Percentiles rank a stretch among this genome's conserved stretches.
Conservation (phyloP, 2,113 vertebrate genomes). For the Mesoclemmys tuberculata region DNA sequence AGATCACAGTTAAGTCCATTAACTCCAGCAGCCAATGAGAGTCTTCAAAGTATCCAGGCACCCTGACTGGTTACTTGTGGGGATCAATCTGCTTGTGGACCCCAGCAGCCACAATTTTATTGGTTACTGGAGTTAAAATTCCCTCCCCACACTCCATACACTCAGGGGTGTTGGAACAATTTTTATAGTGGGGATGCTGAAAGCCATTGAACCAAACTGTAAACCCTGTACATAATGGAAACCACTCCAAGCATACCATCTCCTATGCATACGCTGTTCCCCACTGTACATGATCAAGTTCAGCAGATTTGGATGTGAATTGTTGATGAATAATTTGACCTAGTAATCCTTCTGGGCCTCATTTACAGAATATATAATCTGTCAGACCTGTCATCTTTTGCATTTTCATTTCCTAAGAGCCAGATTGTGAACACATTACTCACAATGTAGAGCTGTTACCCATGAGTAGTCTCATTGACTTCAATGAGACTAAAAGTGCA, state of each 20-base stretch:
- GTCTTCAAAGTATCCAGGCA: not conserved
- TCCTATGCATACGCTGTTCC: not conserved
- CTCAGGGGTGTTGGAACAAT: too few species aligned
- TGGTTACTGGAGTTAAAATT: not conserved
- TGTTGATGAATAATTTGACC: not conserved
- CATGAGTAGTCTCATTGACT: not conserved
- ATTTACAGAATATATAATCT: not conserved
- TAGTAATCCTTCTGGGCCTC: not conserved
- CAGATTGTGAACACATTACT: not conserved
- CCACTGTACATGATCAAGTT: not conserved
- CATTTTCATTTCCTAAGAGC: not conserved
- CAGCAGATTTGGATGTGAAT: not conserved
- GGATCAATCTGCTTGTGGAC: not conserved
- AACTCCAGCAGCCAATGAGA: not conserved
- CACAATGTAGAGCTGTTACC: not conserved
- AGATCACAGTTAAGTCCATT: conserved; percentile 40
- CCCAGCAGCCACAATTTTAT: not conserved
- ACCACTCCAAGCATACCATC: too few species aligned
- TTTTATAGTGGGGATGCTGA: too few species aligned
- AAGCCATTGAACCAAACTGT: too few species aligned
- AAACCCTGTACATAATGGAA: too few species aligned
- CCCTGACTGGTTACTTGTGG: not conserved
- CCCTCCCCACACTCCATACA: not conserved
- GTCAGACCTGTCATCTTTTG: not conserved
- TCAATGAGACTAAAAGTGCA: not conserved